These are phyloP conservation scores for Phaetusa simplex DNA, from an alignment of 2,113 vertebrate species.

Conservation along the genomic window DNA sequence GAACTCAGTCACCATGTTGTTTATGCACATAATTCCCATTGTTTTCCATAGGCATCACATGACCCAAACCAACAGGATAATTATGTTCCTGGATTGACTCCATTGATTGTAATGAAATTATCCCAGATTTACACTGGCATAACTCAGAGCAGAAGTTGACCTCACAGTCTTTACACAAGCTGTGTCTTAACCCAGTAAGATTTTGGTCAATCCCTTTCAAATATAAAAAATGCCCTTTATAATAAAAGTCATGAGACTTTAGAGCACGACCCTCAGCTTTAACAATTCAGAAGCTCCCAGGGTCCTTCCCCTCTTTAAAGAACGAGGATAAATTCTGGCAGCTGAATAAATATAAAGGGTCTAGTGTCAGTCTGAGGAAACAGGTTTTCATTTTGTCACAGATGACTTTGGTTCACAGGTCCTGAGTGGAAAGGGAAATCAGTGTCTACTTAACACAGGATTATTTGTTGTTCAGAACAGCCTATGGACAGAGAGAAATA, in stretches of 20 bases:
- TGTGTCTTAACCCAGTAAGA: constrained; percentile 11
- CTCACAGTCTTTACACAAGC: constrained; percentile 29
- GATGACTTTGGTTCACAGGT: neutral
- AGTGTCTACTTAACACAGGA: neutral
- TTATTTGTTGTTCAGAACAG: neutral
- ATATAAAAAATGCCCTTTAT: constrained; percentile 28
- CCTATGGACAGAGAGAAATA: neutral
- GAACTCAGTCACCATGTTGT: neutral
- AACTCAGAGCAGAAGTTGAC: constrained; percentile 49
- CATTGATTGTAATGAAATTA: constrained; percentile 43
- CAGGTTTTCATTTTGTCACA: constrained; percentile 52
- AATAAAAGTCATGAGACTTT: constrained; percentile 21
- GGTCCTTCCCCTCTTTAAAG: constrained; percentile 48
- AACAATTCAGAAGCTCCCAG: constrained; percentile 55
- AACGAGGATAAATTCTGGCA: constrained; percentile 69
- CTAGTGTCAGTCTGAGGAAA: constrained; percentile 67
- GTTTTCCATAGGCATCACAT: constrained; percentile 11
- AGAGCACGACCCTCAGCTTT: constrained; percentile 18
- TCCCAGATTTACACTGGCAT: constrained; percentile 18
- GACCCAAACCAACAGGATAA: constrained; percentile 7
- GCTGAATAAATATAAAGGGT: constrained; percentile 70
- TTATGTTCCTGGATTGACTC: constrained; percentile 29
- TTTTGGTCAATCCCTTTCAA: constrained; percentile 36
- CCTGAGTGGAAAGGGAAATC: constrained; percentile 31
- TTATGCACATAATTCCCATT: neutral